Percentiles rank a stretch among this genome's conserved stretches.
Evolutionary conservation across 1,140 invertebrate genomes (phyloP).

Genomic region (Cataglyphis hispanica): DNA sequence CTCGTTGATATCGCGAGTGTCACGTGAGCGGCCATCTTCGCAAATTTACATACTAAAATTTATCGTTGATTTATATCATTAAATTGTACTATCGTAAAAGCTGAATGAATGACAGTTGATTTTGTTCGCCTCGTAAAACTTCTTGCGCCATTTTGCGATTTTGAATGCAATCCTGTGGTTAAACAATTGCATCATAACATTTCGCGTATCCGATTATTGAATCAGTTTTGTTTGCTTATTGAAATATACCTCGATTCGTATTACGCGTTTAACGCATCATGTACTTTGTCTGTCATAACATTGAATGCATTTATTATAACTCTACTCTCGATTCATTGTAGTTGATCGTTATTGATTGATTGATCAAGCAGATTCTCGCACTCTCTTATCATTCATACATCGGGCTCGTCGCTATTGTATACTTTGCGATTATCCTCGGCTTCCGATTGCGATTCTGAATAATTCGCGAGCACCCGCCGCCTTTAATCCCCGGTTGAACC

Average conservation of each 20-base stretch:
- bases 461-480: neutral
- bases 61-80: conserved; percentile 31
- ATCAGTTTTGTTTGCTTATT: neutral
- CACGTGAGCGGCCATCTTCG: neutral
- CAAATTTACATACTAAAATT: conserved; percentile 33
- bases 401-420: neutral
- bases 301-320: neutral
- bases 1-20: neutral
- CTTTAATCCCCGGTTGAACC: neutral
- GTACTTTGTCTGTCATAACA: neutral
- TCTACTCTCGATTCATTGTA: neutral
- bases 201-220: neutral
- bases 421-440: neutral
- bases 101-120: neutral
- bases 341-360: neutral
- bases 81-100: neutral
- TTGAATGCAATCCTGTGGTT: neutral
- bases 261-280: neutral
- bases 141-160: neutral
- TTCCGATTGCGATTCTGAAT: neutral
- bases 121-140: conserved; percentile 26
- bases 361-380: neutral
- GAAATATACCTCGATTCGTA: neutral
- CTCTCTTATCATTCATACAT: neutral
- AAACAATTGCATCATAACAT: neutral